Conservation (phyloP, 2,113 vertebrate species). For the Laticauda colubrina region DNA sequence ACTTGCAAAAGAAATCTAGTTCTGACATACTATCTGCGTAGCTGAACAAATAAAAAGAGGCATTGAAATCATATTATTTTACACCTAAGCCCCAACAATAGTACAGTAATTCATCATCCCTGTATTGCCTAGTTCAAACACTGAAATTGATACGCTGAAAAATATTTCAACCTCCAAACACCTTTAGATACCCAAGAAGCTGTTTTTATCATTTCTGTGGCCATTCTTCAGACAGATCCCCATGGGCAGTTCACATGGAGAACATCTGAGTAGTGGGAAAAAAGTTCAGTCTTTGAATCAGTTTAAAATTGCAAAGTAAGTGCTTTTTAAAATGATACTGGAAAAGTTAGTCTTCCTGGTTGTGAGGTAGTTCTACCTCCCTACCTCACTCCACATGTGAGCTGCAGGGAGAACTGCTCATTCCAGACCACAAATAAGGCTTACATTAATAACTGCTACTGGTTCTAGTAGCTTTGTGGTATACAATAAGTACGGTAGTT, state of each 20-base stretch:
- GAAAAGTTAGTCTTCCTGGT: not conserved
- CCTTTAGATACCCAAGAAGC: not conserved
- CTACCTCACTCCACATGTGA: not conserved
- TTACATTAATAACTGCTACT: not conserved
- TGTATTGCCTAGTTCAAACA: slow-evolving; percentile 1
- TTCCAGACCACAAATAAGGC: not conserved
- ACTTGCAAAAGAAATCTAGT: slow-evolving; percentile 1
- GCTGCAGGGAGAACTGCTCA: not conserved
- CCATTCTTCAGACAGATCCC: not conserved
- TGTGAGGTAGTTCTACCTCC: slow-evolving; percentile 21
- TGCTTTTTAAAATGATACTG: not conserved
- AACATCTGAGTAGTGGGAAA: not conserved
- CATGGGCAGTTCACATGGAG: not conserved
- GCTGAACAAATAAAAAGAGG: not conserved
- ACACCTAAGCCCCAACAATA: not conserved
- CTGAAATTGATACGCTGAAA: not conserved
- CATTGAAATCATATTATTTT: not conserved
- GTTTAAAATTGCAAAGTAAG: not conserved
- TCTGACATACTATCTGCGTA: not conserved
- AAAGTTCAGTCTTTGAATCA: not conserved
- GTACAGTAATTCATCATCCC: not conserved
- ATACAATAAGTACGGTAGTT: not conserved
- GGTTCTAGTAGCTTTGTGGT: not conserved
- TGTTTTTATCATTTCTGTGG: not conserved
- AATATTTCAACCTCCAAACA: not conserved